A percentile compares a stretch with the other conserved stretches of the same genome.
These are phyloP conservation scores for Erebia aethiops DNA, from an alignment of 2,888 invertebrate species.

Conservation along the genomic window DNA sequence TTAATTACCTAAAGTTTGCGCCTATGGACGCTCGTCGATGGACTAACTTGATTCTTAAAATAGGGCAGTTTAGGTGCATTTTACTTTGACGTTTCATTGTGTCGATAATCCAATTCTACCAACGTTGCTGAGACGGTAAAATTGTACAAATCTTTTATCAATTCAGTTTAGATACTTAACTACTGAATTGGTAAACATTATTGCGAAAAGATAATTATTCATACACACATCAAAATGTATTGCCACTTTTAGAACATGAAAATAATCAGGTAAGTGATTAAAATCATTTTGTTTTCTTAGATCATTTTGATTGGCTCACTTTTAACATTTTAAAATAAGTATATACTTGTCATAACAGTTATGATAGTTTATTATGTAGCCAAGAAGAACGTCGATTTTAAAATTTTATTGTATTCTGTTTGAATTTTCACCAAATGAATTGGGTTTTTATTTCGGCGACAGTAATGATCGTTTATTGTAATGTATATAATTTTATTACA, in stretches of 20 bases:
- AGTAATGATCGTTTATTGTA: constrained; percentile 1
- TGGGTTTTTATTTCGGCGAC: constrained; percentile 3
- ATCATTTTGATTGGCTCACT: background rate
- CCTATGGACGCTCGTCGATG: too few relatives aligned
- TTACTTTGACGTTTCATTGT: too few relatives aligned
- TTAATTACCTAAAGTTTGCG: too few relatives aligned
- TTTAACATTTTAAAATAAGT: background rate
- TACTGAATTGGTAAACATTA: background rate
- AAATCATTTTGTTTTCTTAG: background rate
- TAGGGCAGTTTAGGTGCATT: too few relatives aligned
- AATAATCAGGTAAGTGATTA: background rate
- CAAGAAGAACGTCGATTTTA: background rate
- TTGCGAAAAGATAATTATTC: background rate
- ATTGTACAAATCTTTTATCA: too few relatives aligned
- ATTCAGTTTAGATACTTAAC: too few relatives aligned
- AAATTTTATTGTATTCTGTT: constrained; percentile 1
- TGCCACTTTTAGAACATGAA: background rate
- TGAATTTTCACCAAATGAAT: constrained; percentile 15
- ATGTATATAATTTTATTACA: constrained; percentile 12
- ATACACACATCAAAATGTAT: background rate
- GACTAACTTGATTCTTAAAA: too few relatives aligned
- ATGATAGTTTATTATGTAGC: background rate
- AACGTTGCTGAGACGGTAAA: too few relatives aligned
- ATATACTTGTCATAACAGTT: background rate
- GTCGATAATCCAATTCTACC: too few relatives aligned